Conservation (phyloP, 2,888 invertebrate species). For the Mermis nigrescens region DNA sequence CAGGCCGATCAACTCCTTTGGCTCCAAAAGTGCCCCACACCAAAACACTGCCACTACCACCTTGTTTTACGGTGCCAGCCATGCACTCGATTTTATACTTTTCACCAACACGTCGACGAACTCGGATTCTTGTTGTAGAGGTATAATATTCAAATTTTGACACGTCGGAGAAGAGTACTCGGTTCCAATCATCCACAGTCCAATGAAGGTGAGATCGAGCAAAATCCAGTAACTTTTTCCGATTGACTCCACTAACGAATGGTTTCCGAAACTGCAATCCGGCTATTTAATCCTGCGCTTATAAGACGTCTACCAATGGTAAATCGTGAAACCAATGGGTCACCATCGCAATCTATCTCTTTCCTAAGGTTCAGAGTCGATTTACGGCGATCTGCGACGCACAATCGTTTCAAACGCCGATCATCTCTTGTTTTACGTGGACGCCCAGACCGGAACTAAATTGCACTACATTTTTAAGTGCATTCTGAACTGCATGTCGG, state of each 20-base stretch:
- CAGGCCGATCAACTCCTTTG: not conserved
- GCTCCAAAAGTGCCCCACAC: constrained; percentile 1
- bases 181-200: not conserved
- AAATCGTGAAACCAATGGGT: not conserved
- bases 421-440: too few species aligned
- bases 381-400: not conserved
- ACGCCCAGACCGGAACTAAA: too few species aligned
- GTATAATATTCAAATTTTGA: constrained; percentile 1
- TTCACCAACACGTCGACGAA: constrained; percentile 1
- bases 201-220: not conserved
- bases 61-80: constrained; percentile 3
- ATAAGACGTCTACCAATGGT: not conserved
- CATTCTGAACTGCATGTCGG: too few species aligned
- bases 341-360: not conserved
- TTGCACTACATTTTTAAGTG: too few species aligned
- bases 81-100: not conserved
- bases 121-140: not conserved
- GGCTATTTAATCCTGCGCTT: not conserved
- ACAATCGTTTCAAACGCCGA: not conserved
- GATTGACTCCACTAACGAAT: not conserved
- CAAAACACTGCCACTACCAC: not conserved
- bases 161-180: not conserved
- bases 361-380: not conserved
- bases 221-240: not conserved
- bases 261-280: not conserved